Base-by-base conservation (phyloP, 2,797 vertebrate species). In the Falco novaeseelandiae region DNA sequence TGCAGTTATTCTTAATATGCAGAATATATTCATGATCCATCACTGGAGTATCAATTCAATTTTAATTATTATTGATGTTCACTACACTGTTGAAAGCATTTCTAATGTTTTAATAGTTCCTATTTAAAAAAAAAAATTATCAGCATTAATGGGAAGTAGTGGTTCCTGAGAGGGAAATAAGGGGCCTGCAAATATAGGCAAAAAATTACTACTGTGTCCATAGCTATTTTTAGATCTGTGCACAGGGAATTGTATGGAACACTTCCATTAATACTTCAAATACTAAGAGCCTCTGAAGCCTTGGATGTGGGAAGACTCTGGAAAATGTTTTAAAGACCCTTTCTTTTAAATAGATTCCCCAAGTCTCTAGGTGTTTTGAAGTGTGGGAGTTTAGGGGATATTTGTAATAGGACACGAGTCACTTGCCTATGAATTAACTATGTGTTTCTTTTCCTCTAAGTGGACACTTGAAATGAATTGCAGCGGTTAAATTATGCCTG, bases 221-320 rank as follows among this genome's bases (percentile, higher is more conserved):
- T 74, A 66, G 87, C 85, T 97, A 96, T 96, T 95, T 96, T 97
- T 97, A 96, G 92, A 77, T 88, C 59, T 77, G 74, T 85, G 90
- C 83, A 61, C 90, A 87, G 93, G 94, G 94, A 95, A 87, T 90
- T 96, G 91, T 80, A 77, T 94, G 96, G 96, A 96, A 91, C 67
- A 7, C 76, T 94, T 96, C 95, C 94, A 96, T 90, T 96, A 96
- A 93, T 96, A 86, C 87, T 96, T 97, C 79, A 96, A 54, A 91
- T 94, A 58, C 52, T 85, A 69, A 85, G 71, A 94, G 81, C 52
- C 49, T 89, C 88, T 89, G 83, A 94, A 93, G 73, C 74, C 55
- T 74, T 92, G 88, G 26, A 80, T 97, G 77, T 89, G 83, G 90
- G 90, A 94, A 90, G 49, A 49, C 78, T 96, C 83, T 93, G 94